Evolutionary conservation across 2,113 vertebrate genomes (phyloP).

Genomic region (Dromaius novaehollandiae): DNA sequence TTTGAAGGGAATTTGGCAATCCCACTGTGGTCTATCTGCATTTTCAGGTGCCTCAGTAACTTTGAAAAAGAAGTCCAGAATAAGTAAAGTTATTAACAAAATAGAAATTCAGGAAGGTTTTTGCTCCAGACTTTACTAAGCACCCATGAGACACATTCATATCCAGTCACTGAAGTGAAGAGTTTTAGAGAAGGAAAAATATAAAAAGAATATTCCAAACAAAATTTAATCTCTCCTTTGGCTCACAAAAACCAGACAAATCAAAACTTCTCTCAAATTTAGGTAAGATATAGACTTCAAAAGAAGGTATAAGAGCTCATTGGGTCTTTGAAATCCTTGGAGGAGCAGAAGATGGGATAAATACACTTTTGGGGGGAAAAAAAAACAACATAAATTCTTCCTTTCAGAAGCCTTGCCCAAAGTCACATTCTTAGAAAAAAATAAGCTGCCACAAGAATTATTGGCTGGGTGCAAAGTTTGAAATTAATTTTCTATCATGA

Average conservation of each 20-base stretch:
- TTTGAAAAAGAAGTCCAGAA: neutral
- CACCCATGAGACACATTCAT: neutral
- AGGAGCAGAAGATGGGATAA: neutral
- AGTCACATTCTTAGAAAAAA: neutral
- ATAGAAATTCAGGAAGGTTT: constrained; percentile 3
- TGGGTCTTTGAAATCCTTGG: neutral
- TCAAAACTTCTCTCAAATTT: constrained; percentile 36
- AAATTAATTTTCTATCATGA: constrained; percentile 61
- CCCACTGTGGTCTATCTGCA: neutral
- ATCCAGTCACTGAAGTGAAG: constrained; percentile 8
- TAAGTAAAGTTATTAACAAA: constrained; percentile 16
- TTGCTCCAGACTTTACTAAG: neutral
- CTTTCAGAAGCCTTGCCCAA: neutral
- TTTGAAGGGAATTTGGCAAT: neutral
- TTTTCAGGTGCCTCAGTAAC: neutral
- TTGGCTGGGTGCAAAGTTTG: constrained; percentile 17
- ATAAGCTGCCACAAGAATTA: neutral
- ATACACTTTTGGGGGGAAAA: neutral
- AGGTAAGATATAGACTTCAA: neutral
- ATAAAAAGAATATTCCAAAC: constrained; percentile 24
- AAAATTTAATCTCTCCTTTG: constrained; percentile 19
- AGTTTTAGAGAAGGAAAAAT: neutral
- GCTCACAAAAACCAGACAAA: constrained; percentile 6
- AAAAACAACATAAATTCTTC: neutral
- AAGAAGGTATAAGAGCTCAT: neutral